Evolutionary conservation across 2,113 vertebrate species (phyloP).

Genomic region (Dromiciops gliroides): DNA sequence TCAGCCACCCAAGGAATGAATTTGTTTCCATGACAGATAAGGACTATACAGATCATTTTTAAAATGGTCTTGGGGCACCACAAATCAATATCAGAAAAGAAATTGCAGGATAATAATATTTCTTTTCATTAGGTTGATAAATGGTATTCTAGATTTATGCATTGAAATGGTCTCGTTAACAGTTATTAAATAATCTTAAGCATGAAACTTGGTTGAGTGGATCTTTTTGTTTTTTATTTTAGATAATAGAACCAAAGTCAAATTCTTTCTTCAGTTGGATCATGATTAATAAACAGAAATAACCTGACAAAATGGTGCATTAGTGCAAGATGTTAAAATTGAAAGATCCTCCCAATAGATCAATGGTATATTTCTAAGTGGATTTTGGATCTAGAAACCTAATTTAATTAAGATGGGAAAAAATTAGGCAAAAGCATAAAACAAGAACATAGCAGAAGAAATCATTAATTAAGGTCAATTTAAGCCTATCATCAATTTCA

Average conservation of each 20-base stretch:
- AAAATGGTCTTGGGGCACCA: slow-evolving; percentile 76
- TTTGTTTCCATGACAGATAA: slow-evolving; percentile 83
- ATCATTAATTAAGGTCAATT: not conserved
- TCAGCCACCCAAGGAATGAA: slow-evolving; percentile 80
- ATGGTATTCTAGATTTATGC: slow-evolving; percentile 57
- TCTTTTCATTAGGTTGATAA: slow-evolving; percentile 70
- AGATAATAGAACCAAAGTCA: slow-evolving; percentile 41
- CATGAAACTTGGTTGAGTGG: slow-evolving; percentile 31
- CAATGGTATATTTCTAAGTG: not conserved
- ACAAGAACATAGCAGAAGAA: not conserved
- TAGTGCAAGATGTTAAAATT: slow-evolving; percentile 32
- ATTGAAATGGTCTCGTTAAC: slow-evolving; percentile 66
- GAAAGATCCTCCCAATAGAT: slow-evolving; percentile 6
- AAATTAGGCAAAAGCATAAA: not conserved
- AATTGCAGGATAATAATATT: slow-evolving; percentile 64
- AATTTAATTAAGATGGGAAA: not conserved
- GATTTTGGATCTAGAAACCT: not conserved
- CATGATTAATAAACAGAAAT: slow-evolving; percentile 10
- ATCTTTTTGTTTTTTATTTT: not conserved
- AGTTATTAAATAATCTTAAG: slow-evolving; percentile 71
- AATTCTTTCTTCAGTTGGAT: slow-evolving; percentile 30
- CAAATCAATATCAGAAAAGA: slow-evolving; percentile 67
- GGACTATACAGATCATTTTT: slow-evolving; percentile 79
- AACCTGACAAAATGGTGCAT: slow-evolving; percentile 15
- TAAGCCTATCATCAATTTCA: not conserved